Conservation (phyloP, 2,888 invertebrate species). For the Andrena fulva region DNA sequence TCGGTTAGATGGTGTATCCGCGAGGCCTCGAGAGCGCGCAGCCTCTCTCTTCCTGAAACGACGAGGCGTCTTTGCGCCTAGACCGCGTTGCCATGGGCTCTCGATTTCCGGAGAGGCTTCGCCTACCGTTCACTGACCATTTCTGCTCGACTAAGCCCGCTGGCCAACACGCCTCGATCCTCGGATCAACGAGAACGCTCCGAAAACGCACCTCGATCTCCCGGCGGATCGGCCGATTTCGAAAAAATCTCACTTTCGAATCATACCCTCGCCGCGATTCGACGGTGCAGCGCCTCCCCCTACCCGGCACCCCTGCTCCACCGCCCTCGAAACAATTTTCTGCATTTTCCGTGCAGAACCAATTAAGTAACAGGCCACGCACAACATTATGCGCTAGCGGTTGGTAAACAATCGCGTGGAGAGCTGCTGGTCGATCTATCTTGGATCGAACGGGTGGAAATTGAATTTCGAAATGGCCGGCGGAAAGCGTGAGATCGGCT, state of each 20-base stretch:
- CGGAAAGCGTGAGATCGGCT: neutral
- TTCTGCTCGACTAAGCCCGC: slow-evolving; percentile 69
- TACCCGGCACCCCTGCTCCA: neutral
- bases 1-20: slow-evolving; percentile 48
- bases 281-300: too few species aligned
- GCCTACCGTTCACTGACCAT: slow-evolving; percentile 71
- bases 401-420: slow-evolving; percentile 31
- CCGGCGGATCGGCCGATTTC: slow-evolving; percentile 20
- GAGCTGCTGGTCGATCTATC: slow-evolving; percentile 1
- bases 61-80: neutral
- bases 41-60: slow-evolving; percentile 77
- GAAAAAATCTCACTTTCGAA: slow-evolving; percentile 42
- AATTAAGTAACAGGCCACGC: slow-evolving; percentile 43
- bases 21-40: slow-evolving; percentile 39
- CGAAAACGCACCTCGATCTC: neutral
- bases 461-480: slow-evolving; percentile 24
- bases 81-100: slow-evolving; percentile 65
- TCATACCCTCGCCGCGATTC: neutral
- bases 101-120: slow-evolving; percentile 70
- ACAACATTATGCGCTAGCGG: slow-evolving; percentile 2
- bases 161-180: slow-evolving; percentile 20
- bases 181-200: slow-evolving; percentile 1
- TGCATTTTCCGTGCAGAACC: slow-evolving; percentile 45
- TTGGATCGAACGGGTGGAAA: slow-evolving; percentile 23
- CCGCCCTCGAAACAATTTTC: slow-evolving; percentile 18